phyloP scores from a whole-genome alignment of 2,113 vertebrate genomes.

The Eurypyga helias region DNA sequence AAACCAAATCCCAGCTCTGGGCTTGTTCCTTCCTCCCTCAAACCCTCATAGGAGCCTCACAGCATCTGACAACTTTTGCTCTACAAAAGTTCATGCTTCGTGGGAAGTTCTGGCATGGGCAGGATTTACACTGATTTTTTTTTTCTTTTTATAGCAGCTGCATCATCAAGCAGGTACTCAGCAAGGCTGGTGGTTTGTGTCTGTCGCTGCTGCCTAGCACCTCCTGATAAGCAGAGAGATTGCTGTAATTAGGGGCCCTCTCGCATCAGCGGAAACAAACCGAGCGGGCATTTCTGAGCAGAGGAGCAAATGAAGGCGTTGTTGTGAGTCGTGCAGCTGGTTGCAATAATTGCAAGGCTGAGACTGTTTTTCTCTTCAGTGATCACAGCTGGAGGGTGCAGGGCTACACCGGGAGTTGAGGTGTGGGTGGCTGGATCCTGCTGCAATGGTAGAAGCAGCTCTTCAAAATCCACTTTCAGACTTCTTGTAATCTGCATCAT shows the following conservation, averaged over 20 bases:
- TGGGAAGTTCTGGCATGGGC: neutral
- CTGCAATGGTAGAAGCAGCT: neutral
- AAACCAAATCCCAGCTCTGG: neutral
- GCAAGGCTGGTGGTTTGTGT: neutral
- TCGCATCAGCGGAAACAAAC: neutral
- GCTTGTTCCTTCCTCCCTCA: neutral
- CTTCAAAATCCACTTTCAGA: neutral
- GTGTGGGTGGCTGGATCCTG: neutral
- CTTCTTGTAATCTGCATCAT: neutral
- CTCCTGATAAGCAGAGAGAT: neutral
- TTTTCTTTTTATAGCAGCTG: slow-evolving; percentile 37
- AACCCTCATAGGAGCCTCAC: neutral
- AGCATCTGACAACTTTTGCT: neutral
- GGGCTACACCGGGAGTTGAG: neutral
- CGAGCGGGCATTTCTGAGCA: neutral
- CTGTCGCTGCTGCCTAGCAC: neutral
- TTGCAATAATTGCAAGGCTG: neutral
- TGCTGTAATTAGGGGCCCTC: neutral
- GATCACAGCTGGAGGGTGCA: neutral
- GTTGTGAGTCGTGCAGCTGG: fast-evolving
- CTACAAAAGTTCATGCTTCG: neutral
- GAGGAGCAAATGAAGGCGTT: neutral
- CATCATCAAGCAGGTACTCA: neutral
- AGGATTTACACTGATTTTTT: neutral
- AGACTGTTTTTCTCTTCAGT: neutral